Percentiles rank a stretch among this genome's conserved stretches.
phyloP scores from a whole-genome alignment of 2,888 invertebrate species.

The Dinocampus coccinellae region DNA sequence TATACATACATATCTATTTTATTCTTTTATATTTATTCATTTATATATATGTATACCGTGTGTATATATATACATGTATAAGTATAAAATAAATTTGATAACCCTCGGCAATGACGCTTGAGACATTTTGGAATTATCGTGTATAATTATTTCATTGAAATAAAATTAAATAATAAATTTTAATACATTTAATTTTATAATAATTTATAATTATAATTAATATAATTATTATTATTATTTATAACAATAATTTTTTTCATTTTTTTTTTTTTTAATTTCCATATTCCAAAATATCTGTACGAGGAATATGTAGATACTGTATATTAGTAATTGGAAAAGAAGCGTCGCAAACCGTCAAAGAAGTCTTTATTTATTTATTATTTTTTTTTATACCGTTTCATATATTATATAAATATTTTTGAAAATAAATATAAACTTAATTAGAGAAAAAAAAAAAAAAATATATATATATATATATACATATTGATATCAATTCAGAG shows the following conservation, averaged over 20 bases:
- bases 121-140: constrained; percentile 15
- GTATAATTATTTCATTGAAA: not conserved
- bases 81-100: constrained; percentile 25
- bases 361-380: not conserved
- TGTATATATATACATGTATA: no score
- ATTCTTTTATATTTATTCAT: no score
- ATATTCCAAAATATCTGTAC: constrained; percentile 11
- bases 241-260: not conserved
- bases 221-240: no score
- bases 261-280: not conserved
- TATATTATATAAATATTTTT: not conserved
- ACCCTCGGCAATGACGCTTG: constrained; percentile 8
- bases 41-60: no score
- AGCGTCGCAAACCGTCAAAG: constrained; percentile 6
- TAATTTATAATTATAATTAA: no score
- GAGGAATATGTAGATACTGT: not conserved
- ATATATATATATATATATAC: not conserved
- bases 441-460: not conserved
- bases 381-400: not conserved
- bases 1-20: no score
- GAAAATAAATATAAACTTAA: no score
- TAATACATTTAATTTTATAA: not conserved
- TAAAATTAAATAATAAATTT: not conserved
- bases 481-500: no score
- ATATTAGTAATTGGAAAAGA: not conserved